These are phyloP conservation scores for Lasioglossum villosulum DNA, from an alignment of 2,888 invertebrate genomes.

Conservation along the genomic window DNA sequence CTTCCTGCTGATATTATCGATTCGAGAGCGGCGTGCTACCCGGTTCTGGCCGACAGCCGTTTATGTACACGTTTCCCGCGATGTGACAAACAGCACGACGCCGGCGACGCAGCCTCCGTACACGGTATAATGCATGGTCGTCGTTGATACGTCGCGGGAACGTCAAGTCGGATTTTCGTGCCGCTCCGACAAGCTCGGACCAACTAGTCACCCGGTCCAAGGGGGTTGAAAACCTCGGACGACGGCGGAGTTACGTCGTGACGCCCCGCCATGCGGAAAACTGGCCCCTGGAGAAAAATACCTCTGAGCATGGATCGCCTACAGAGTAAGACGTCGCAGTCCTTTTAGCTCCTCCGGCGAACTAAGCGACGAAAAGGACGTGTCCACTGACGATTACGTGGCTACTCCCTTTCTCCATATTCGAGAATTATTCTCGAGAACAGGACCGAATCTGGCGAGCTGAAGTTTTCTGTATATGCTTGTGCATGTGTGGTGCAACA, in stretches of 20 bases:
- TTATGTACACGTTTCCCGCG: slow-evolving; percentile 66
- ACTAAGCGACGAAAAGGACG: not conserved
- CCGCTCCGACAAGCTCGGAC: slow-evolving; percentile 12
- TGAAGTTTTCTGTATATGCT: not conserved
- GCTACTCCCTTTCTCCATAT: not conserved
- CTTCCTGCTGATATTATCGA: slow-evolving; percentile 63
- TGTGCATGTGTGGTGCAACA: not conserved
- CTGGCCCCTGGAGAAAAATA: not conserved
- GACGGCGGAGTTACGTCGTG: not conserved
- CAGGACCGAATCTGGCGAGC: not conserved
- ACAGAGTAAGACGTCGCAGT: not conserved
- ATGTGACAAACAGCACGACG: slow-evolving; percentile 71
- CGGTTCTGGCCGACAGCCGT: slow-evolving; percentile 64
- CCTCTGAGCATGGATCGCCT: not conserved
- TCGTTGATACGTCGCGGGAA: slow-evolving; percentile 68
- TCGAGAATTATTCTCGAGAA: not conserved
- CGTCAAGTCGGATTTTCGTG: slow-evolving; percentile 63
- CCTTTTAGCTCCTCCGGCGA: not conserved
- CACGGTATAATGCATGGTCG: slow-evolving; percentile 53
- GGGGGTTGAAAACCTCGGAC: slow-evolving; percentile 7
- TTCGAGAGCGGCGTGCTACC: slow-evolving; percentile 49
- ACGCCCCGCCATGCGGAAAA: not conserved
- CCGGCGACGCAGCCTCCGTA: slow-evolving; percentile 45
- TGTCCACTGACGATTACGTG: not conserved
- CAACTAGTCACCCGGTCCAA: not conserved